Conservation (phyloP, 2,113 vertebrate genomes). For the Aegypius monachus region DNA sequence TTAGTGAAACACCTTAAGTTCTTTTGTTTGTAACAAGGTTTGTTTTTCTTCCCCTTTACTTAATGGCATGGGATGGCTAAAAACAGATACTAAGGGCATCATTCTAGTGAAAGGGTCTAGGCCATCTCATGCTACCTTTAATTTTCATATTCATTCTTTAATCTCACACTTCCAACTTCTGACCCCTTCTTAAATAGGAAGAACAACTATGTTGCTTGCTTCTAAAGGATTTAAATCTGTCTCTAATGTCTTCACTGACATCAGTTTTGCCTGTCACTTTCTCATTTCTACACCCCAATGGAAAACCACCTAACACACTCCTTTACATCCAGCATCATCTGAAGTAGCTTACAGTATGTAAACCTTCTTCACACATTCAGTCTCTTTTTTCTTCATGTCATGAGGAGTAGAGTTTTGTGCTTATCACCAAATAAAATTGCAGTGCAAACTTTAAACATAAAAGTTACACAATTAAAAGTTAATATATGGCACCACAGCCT, state of each 20-base stretch:
- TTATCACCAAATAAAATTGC: constrained; percentile 99
- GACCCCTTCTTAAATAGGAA: constrained; percentile 65
- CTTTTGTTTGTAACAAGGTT: constrained; percentile 55
- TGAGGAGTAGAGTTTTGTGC: constrained; percentile 99
- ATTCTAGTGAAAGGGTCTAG: constrained; percentile 41
- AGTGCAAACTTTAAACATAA: constrained; percentile 99
- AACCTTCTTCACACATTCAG: constrained; percentile 90
- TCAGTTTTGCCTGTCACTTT: constrained; percentile 67
- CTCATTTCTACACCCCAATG: constrained; percentile 70
- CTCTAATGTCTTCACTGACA: constrained; percentile 68
- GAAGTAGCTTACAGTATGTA: constrained; percentile 90
- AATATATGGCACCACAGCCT: constrained; percentile 98
- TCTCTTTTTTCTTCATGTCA: constrained; percentile 95
- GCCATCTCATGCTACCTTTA: constrained; percentile 54
- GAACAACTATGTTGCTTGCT: constrained; percentile 64
- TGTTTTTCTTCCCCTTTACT: constrained; percentile 20
- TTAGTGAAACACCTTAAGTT: constrained; percentile 74
- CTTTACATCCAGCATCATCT: constrained; percentile 68
- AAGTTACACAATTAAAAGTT: constrained; percentile 92
- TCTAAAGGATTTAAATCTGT: constrained; percentile 55
- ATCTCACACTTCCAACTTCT: constrained; percentile 49
- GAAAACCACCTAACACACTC: constrained; percentile 64
- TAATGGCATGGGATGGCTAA: constrained; percentile 40
- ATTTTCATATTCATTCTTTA: constrained; percentile 23
- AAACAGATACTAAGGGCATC: constrained; percentile 37